Base-by-base conservation (phyloP, 2,888 invertebrate genomes). In the Plagodis dolabraria region DNA sequence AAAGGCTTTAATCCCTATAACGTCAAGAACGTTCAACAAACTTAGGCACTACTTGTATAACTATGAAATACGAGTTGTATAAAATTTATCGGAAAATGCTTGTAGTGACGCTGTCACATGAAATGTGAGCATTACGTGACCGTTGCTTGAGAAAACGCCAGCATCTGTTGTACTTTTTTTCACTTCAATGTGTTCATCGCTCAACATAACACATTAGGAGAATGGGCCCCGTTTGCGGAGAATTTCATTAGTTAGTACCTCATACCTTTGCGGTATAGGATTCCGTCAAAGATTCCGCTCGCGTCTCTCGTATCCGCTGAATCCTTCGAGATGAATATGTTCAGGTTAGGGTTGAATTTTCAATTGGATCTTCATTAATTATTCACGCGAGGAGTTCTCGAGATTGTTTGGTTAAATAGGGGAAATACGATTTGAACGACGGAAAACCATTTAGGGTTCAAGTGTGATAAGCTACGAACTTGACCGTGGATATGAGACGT, bases 191-290 rank as follows among this genome's bases (percentile, higher is more conserved):
- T 75, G 72, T 70, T 67, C 73, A 67, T 71, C 68, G 70, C 79
- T 69, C 72, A 74, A 75, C 70, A 65, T 69, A 72, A 70, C 76
- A 76, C 80, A 79, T 83, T 83, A 81, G 76, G 77, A 77, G 79
- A 81, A 82, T 76, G 72, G 67, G 75, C 66, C 72, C 76, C 79
- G 79, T 84, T 83, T 80, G 80, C 65, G 75, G 78, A 63, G 83
- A 84, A 84, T 84, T 84, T 84, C 84, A 84, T 84, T 84, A 83
- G 80, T 80, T 76, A 84, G 82, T 79, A 78, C 74, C 71, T 80
- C 76, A 84, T 82, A 79, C 80, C 75, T 69, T 48, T 68, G 71
- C 71, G 77, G 75, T 70, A 22, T 22, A 75, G 75, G 78, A 74
- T 78, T 80, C 78, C 76, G 76, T 81, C 78, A 81, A 76, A 79